Percentiles rank a stretch among this genome's conserved stretches.
Conservation (phyloP, 1,140 invertebrate species). For the Drosophila guanche region DNA sequence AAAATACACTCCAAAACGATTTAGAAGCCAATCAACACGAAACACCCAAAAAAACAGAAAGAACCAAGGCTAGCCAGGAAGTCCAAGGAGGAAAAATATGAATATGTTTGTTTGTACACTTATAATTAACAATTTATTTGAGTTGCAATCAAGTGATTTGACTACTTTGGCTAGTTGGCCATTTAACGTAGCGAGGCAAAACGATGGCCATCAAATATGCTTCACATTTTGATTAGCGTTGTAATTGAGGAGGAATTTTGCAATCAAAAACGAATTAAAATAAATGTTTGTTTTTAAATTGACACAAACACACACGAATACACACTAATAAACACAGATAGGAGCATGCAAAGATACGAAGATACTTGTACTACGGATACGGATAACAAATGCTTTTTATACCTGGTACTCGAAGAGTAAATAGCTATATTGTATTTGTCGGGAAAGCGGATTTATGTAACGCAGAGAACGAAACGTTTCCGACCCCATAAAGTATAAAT, state of each 20-base stretch:
- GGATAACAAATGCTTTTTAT: background rate
- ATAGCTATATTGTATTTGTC: too few relatives aligned
- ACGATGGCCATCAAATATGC: constrained; percentile 41
- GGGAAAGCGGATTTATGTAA: too few relatives aligned
- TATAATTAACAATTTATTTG: constrained; percentile 29
- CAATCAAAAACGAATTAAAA: constrained; percentile 59
- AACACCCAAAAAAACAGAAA: background rate
- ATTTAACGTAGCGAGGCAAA: constrained; percentile 28
- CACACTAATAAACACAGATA: too few relatives aligned
- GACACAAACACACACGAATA: constrained; percentile 9
- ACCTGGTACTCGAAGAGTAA: too few relatives aligned
- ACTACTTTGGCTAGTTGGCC: constrained; percentile 46
- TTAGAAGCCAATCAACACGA: background rate
- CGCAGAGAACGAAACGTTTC: too few relatives aligned
- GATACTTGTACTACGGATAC: background rate
- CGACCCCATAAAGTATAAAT: too few relatives aligned
- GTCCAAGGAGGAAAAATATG: background rate
- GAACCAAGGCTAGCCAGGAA: constrained; percentile 5
- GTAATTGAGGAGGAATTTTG: constrained; percentile 49
- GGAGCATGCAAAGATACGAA: background rate
- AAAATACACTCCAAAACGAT: too few relatives aligned
- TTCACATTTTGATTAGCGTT: constrained; percentile 45
- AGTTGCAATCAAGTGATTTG: constrained; percentile 42
- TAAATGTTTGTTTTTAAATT: constrained; percentile 44
- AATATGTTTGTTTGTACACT: background rate